These are phyloP conservation scores for Cerastoderma edule DNA, from an alignment of 2,888 invertebrate genomes.

Conservation along the genomic window DNA sequence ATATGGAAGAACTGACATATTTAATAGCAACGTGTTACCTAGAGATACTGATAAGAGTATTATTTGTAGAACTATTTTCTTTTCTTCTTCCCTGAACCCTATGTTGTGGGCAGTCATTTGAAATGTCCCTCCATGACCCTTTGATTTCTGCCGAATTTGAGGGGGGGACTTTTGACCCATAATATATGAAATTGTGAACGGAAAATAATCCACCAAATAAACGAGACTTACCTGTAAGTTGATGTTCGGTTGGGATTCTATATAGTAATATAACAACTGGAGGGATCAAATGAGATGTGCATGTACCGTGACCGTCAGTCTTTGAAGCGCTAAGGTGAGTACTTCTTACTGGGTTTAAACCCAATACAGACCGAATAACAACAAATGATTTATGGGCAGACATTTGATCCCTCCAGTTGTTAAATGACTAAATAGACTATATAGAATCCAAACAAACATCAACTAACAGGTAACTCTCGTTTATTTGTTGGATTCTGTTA, in stretches of 20 bases:
- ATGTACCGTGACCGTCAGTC: slow-evolving; percentile 13
- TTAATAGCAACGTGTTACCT: too few species aligned
- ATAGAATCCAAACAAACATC: slow-evolving; percentile 38
- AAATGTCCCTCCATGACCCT: too few species aligned
- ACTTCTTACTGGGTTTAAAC: neutral
- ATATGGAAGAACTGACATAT: too few species aligned
- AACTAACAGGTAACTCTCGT: slow-evolving; percentile 39
- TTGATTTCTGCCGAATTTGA: too few species aligned
- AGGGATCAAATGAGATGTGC: slow-evolving; percentile 39
- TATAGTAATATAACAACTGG: slow-evolving; percentile 34
- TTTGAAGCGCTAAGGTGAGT: neutral
- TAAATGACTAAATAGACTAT: slow-evolving; percentile 41
- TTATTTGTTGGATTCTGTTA: slow-evolving; percentile 42
- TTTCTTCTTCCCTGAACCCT: too few species aligned
- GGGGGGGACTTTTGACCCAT: too few species aligned
- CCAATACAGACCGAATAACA: neutral
- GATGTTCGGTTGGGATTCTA: slow-evolving; percentile 49
- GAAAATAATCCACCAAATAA: slow-evolving; percentile 38
- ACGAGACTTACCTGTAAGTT: slow-evolving; percentile 45
- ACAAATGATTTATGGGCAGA: neutral
- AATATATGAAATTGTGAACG: too few species aligned
- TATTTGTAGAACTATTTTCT: too few species aligned
- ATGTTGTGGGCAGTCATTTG: too few species aligned
- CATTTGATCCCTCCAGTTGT: slow-evolving; percentile 34
- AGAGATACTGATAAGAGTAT: too few species aligned